phyloP scores from a whole-genome alignment of 1,140 invertebrate species.

The Holcopasites calliopsidis region DNA sequence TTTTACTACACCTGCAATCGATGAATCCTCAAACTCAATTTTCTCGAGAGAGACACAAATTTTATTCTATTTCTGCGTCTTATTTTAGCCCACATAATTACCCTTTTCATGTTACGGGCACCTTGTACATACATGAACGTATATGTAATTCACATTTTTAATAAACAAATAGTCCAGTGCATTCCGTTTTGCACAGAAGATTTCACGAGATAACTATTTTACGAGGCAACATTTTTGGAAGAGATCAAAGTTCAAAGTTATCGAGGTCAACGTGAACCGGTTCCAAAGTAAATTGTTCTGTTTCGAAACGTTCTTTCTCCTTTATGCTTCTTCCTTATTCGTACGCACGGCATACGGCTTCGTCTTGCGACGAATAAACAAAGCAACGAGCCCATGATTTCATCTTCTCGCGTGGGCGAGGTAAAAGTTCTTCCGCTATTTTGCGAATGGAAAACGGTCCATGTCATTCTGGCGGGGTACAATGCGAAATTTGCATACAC shows the following conservation, averaged over 20 bases:
- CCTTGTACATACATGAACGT: too few species aligned
- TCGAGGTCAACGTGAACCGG: background rate
- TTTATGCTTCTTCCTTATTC: background rate
- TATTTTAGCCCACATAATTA: too few species aligned
- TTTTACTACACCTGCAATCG: too few species aligned
- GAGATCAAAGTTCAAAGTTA: background rate
- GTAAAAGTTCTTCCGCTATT: conserved; percentile 27
- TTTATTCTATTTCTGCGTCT: too few species aligned
- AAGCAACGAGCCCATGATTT: background rate
- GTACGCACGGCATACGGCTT: too few species aligned
- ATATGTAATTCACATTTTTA: too few species aligned
- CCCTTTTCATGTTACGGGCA: too few species aligned
- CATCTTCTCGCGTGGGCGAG: conserved; percentile 22
- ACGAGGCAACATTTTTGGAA: background rate
- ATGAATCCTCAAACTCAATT: too few species aligned
- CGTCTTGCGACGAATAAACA: background rate
- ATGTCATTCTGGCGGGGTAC: background rate
- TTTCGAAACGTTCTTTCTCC: background rate
- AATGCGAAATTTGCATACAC: conserved; percentile 26
- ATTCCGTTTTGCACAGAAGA: too few species aligned
- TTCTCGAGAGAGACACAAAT: too few species aligned
- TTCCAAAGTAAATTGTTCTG: background rate
- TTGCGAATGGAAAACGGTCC: background rate
- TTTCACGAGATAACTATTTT: background rate
- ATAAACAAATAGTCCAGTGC: too few species aligned